Conservation (phyloP, 2,797 vertebrate species). For the Vespertilio murinus region DNA sequence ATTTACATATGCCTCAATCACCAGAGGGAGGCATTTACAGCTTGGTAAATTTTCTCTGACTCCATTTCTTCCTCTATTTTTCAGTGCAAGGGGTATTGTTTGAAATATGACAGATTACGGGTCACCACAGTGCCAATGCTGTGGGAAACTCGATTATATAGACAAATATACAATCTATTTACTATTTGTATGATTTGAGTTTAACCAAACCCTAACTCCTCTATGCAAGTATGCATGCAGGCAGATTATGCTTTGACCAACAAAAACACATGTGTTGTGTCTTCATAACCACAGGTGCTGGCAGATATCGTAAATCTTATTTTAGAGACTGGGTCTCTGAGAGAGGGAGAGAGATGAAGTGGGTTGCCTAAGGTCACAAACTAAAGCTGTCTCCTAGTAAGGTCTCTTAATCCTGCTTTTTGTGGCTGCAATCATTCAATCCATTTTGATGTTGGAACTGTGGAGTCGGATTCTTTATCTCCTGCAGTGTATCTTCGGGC, state of each 20-base stretch:
- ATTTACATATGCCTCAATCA: conserved; percentile 44
- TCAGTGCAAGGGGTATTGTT: neutral
- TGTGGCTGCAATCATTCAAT: conserved; percentile 60
- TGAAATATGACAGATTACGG: neutral
- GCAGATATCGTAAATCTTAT: conserved; percentile 31
- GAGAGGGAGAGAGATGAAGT: conserved; percentile 28
- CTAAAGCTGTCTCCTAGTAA: conserved; percentile 52
- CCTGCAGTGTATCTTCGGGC: conserved; percentile 4
- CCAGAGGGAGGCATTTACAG: neutral
- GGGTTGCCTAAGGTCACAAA: conserved; percentile 57
- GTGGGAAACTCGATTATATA: neutral
- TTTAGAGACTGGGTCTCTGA: conserved; percentile 31
- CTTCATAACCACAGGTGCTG: conserved; percentile 14
- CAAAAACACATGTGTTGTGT: neutral
- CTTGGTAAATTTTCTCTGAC: neutral
- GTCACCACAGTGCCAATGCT: neutral
- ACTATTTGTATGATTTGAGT: conserved; percentile 21
- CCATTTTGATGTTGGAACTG: conserved; percentile 52
- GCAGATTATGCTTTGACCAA: neutral
- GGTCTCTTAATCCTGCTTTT: conserved; percentile 60
- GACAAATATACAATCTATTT: neutral
- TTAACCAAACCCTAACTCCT: conserved; percentile 24
- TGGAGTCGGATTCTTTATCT: conserved; percentile 46
- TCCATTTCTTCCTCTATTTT: neutral
- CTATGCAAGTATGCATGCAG: neutral